Evolutionary conservation across 1,140 invertebrate genomes (phyloP), one percentile per base, ranked within the genome.

Genomic region (Drosophila eugracilis): DNA sequence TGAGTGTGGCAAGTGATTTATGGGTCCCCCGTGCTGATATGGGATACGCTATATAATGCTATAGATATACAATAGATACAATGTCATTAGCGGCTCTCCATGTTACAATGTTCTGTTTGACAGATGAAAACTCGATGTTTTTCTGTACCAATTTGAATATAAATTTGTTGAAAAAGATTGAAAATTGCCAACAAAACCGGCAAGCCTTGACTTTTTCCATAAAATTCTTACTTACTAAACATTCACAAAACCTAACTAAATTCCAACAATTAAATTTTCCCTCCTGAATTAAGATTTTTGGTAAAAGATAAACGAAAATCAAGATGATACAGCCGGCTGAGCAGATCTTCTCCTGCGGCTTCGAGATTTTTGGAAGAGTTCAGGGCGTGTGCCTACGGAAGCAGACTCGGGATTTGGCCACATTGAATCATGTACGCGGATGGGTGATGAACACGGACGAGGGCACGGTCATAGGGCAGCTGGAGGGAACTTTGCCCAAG

Each of bases 401-500:
- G 91, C 92, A 94, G 67, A 95, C 95, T 0, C 92, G 94, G 66
- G 92, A 91, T 30, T 92, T 93, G 83, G 94, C 94, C 4, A 90
- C 89, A 2, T 86, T 92, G 37, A 90, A 94, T 1, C 92, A 93
- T 4, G 77, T 95, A 2, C 93, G 93, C 69, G 95, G 95, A 42
- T 96, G 94, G 94, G 94, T 94, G 47, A 94, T 93, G 92, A 95
- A 96, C 78, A 95, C 95, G 3, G 76, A 92, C 5, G 78, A 91
- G 60, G 93, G 93, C 0, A 95, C 95, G 6, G 95, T 95, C 0
- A 81, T 93, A 36, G 95, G 95, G 2, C 91, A 92, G 57, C 67
- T 95, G 14, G 94, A 96, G 91, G 95, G 95, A 10, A 78, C 91
- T 0, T 72, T 91, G 32, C 86, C 92, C 1, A 92, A 92, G 47